Evolutionary conservation across 2,797 vertebrate genomes (phyloP).

Genomic region (Sebastes nivosus): DNA sequence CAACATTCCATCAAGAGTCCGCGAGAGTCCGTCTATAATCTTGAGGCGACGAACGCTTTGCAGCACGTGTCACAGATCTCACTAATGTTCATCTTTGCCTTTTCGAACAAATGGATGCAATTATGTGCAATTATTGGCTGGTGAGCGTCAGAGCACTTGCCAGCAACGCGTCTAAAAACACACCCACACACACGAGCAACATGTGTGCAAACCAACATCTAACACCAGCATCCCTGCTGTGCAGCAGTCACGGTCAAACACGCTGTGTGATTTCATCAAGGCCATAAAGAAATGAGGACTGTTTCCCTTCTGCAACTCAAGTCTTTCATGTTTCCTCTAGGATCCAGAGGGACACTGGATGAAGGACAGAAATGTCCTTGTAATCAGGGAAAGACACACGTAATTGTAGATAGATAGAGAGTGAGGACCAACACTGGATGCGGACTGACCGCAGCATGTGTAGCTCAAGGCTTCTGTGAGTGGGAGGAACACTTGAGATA

Average conservation of each 20-base stretch:
- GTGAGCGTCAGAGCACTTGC: constrained; percentile 67
- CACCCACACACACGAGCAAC: constrained; percentile 65
- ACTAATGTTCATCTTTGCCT: constrained; percentile 65
- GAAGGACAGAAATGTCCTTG: background rate
- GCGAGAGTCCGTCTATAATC: constrained; percentile 24
- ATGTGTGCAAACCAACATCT: constrained; percentile 36
- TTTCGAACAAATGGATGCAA: constrained; percentile 76
- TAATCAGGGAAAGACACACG: constrained; percentile 15
- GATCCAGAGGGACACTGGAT: background rate
- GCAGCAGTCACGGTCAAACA: constrained; percentile 3
- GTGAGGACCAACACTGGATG: background rate
- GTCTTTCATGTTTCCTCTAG: background rate
- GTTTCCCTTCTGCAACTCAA: background rate
- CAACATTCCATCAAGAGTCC: constrained; percentile 24
- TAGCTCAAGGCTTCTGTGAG: constrained; percentile 54
- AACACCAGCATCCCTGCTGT: constrained; percentile 21
- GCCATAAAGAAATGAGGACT: background rate
- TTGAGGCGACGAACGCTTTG: constrained; percentile 21
- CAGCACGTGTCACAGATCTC: constrained; percentile 53
- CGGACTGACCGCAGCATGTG: constrained; percentile 22
- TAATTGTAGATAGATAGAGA: background rate
- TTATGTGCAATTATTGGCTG: constrained; percentile 82
- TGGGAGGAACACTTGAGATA: constrained; percentile 55
- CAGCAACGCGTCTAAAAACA: constrained; percentile 63
- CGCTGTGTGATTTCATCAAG: constrained; percentile 16